phyloP scores from a whole-genome alignment of 2,797 vertebrate genomes.

The Capromys pilorides region DNA sequence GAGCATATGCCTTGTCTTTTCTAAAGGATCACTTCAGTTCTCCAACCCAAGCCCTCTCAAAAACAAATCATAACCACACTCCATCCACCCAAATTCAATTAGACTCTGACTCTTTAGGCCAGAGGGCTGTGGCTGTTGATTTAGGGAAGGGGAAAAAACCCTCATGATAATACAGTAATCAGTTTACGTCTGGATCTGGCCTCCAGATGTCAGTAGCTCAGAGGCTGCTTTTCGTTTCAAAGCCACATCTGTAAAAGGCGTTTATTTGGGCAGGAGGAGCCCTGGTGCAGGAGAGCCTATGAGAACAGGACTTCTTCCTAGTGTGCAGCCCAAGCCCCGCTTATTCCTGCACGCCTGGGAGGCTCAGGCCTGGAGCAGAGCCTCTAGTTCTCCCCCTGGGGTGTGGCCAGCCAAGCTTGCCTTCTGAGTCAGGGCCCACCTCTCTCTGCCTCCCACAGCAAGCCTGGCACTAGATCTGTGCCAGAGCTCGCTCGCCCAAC shows the following conservation, averaged over 20 bases:
- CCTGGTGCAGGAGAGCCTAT: slow-evolving; percentile 66
- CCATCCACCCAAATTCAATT: slow-evolving; percentile 75
- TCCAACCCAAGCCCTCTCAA: not conserved
- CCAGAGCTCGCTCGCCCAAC: accelerated
- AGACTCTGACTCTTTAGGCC: slow-evolving; percentile 76
- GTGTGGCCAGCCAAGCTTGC: not conserved
- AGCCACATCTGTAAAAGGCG: slow-evolving; percentile 86
- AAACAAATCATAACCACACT: slow-evolving; percentile 74
- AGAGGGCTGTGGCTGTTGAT: slow-evolving; percentile 72
- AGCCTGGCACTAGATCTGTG: not conserved
- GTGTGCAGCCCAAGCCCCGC: slow-evolving; percentile 11
- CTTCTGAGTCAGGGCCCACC: not conserved
- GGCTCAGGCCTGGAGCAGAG: not conserved
- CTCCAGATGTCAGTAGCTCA: slow-evolving; percentile 89
- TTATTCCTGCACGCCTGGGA: not conserved
- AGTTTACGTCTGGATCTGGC: slow-evolving; percentile 87
- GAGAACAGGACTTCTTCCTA: slow-evolving; percentile 48
- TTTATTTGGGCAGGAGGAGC: slow-evolving; percentile 79
- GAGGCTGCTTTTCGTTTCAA: slow-evolving; percentile 83
- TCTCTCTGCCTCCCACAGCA: not conserved
- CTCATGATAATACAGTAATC: slow-evolving; percentile 84
- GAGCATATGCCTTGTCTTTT: slow-evolving; percentile 31
- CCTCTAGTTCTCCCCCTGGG: not conserved
- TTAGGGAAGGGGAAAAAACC: slow-evolving; percentile 74
- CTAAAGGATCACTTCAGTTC: slow-evolving; percentile 51